Evolutionary conservation across 2,797 vertebrate genomes (phyloP), one percentile per base, ranked within the genome.

Genomic region (Danio aesculapii): DNA sequence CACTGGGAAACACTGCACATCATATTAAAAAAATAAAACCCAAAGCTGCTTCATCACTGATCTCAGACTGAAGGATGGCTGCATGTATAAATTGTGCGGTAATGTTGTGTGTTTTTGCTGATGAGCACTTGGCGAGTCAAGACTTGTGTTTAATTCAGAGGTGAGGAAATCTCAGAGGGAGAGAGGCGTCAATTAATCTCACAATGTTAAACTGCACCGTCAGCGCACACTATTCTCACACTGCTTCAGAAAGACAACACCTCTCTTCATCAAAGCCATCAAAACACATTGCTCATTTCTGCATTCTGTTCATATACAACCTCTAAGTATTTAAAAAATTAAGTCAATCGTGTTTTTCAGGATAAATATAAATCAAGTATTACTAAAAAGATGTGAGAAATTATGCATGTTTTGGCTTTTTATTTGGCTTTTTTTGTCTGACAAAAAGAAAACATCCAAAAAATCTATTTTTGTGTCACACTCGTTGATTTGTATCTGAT

Each of bases 161-260:
- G 39, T 82, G 61, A 82, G 80, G 68, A 84, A 64, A 64, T 50
- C 69, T 39, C 81, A 86, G 4, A 58, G 30, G 39, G 91, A 83
- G 84, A 77, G 71, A 75, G 58, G 79, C 69, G 69, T 81, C 81
- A 91, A 92, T 86, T 81, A 84, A 81, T 62, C 80, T 84, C 85
- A 90, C 82, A 77, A 86, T 85, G 77, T 81, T 91, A 89, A 92
- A 90, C 5, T 64, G 90, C 89, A 57, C 58, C 8, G 88, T 90
- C 91, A 93, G 91, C 90, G 86, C 86, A 74, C 83, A n/a, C 21
- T 19, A 64, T 44, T 46, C 49, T 44, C 75, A 64, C 64, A 39
- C 44, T 49, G 7, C 12, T 52, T 59, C 12, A 79, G 69, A 68
- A 58, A 66, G 17, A 59, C 19, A 19, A 67, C 21, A 2, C 11